These are phyloP conservation scores for Xestia ashworthii DNA, from an alignment of 2,888 invertebrate species.

Conservation along the genomic window DNA sequence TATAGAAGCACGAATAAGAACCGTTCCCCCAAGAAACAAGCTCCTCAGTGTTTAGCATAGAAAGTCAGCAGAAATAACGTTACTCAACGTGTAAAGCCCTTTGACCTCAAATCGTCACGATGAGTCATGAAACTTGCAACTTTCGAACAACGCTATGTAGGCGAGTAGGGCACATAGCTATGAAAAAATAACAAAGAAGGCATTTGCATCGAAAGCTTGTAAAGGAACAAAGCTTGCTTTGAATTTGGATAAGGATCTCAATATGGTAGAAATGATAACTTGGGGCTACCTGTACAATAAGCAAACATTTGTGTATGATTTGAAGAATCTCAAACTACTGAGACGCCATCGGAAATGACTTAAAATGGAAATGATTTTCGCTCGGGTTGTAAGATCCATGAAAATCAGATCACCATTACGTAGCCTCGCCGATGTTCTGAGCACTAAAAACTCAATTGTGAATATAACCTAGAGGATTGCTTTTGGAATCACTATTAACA, in stretches of 20 bases:
- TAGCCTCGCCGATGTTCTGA: background rate
- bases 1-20: slow-evolving; percentile 4
- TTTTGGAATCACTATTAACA: background rate
- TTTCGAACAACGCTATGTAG: slow-evolving; percentile 61
- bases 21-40: slow-evolving; percentile 13
- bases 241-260: background rate
- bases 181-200: slow-evolving; percentile 25
- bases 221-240: background rate
- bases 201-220: slow-evolving; percentile 8
- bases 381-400: background rate
- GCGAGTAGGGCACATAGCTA: slow-evolving; percentile 11
- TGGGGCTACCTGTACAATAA: background rate
- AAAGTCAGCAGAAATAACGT: slow-evolving; percentile 70
- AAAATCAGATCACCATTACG: background rate
- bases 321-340: background rate
- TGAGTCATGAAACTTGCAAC: slow-evolving; percentile 75
- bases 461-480: background rate
- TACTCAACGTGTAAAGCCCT: slow-evolving; percentile 78
- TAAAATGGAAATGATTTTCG: too few species aligned
- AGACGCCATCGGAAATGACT: background rate
- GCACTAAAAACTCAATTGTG: background rate
- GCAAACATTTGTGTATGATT: background rate
- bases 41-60: slow-evolving; percentile 49
- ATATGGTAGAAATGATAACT: background rate
- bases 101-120: slow-evolving; percentile 77